Conservation (phyloP, 2,113 vertebrate species). For the Nothobranchius kuhntae region DNA sequence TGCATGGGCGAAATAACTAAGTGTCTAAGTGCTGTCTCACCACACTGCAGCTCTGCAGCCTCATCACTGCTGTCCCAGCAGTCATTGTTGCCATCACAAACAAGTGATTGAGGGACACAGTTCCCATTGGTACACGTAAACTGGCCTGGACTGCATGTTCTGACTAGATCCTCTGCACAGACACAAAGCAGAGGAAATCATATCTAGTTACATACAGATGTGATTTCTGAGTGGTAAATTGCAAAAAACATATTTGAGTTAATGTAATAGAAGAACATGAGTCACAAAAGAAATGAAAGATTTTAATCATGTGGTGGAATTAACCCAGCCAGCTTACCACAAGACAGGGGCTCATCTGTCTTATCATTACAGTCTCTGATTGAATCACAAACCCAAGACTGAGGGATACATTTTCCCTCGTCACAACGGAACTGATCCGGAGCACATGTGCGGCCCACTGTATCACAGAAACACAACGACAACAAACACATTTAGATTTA, state of each 20-base stretch:
- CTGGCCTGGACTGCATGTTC: slow-evolving; percentile 67
- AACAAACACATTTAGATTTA: background rate
- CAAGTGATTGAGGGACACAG: slow-evolving; percentile 66
- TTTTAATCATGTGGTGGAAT: background rate
- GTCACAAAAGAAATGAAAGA: background rate
- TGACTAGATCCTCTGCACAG: slow-evolving; percentile 62
- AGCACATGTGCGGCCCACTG: slow-evolving; percentile 67
- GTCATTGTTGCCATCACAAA: slow-evolving; percentile 87
- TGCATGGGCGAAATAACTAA: no score
- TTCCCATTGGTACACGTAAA: slow-evolving; percentile 78
- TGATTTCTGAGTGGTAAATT: no score
- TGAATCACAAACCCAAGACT: slow-evolving; percentile 68
- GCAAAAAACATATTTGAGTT: no score
- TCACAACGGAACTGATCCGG: slow-evolving; percentile 67
- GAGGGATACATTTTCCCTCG: slow-evolving; percentile 67
- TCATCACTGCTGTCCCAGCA: slow-evolving; percentile 95
- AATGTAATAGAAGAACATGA: no score
- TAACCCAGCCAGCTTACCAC: slow-evolving; percentile 51
- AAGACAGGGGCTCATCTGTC: slow-evolving; percentile 75
- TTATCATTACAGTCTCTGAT: slow-evolving; percentile 69
- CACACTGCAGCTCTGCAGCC: slow-evolving; percentile 79
- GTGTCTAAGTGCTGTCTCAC: slow-evolving; percentile 48
- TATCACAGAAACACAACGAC: background rate
- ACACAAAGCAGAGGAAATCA: no score
- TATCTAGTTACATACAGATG: no score